phyloP scores from a whole-genome alignment of 2,797 vertebrate genomes.

The Sebastes iracundus region DNA sequence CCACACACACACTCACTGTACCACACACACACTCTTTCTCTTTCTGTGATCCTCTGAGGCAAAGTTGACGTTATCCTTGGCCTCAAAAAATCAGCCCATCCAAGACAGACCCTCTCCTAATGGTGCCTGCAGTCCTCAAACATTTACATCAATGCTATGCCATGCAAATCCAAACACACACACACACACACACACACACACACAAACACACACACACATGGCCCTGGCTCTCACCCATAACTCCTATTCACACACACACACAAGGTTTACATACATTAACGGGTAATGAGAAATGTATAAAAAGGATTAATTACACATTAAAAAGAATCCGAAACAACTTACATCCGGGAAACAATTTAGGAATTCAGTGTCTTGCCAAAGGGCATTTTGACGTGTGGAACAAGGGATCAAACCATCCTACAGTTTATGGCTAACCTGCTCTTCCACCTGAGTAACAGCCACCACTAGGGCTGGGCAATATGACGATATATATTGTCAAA shows the following conservation, averaged over 20 bases:
- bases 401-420: neutral
- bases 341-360: neutral
- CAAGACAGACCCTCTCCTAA: conserved; percentile 53
- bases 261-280: neutral
- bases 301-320: neutral
- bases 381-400: no score
- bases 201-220: conserved; percentile 37
- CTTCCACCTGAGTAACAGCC: neutral
- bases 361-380: neutral
- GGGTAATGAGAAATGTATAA: neutral
- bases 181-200: conserved; percentile 36
- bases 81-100: conserved; percentile 52
- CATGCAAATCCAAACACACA: neutral
- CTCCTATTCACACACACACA: conserved; percentile 15
- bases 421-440: neutral
- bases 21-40: neutral
- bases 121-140: conserved; percentile 58
- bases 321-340: no score
- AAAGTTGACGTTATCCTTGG: conserved; percentile 50
- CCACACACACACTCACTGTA: neutral
- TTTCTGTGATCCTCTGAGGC: conserved; percentile 15
- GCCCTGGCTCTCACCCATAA: conserved; percentile 16
- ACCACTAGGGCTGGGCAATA: neutral
- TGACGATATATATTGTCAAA: no score
- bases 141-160: conserved; percentile 55